A percentile compares a stretch with the other conserved stretches of the same genome.
Conservation (phyloP, 2,113 vertebrate genomes). For the Saccopteryx bilineata region DNA sequence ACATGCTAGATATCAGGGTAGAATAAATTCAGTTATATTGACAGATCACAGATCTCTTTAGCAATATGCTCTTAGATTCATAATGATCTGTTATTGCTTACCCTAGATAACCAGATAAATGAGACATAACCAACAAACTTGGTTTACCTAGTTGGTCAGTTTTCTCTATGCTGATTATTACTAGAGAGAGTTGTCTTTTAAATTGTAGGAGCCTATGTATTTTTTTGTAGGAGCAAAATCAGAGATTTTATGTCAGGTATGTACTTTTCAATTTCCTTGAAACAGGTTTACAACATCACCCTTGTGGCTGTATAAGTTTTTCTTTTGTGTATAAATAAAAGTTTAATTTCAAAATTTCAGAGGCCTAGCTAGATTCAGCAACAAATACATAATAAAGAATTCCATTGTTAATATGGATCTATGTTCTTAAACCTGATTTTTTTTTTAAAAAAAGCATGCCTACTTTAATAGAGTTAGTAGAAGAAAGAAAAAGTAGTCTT, state of each 20-base stretch:
- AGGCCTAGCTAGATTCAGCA: conserved; percentile 3
- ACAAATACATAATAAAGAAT: background rate
- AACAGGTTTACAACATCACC: background rate
- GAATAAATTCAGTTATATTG: conserved; percentile 46
- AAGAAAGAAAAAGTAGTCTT: conserved; percentile 4
- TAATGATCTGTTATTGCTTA: conserved; percentile 50
- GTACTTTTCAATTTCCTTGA: conserved; percentile 48
- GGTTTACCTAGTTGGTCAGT: background rate
- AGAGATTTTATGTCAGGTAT: conserved; percentile 47
- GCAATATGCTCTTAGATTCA: background rate
- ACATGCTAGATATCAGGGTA: background rate
- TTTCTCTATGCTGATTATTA: conserved; percentile 8
- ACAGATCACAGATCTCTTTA: background rate
- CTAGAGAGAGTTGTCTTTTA: conserved; percentile 18
- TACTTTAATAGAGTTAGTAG: background rate
- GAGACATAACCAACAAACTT: background rate
- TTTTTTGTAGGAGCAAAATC: conserved; percentile 46
- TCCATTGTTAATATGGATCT: background rate
- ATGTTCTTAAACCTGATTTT: conserved; percentile 22
- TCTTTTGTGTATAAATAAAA: conserved; percentile 34
- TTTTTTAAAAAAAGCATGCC: background rate
- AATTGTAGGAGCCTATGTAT: conserved; percentile 6
- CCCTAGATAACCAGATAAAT: background rate
- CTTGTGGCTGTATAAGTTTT: background rate
- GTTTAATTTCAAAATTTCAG: conserved; percentile 46